Conservation (phyloP, 2,113 vertebrate species). For the Tinamus guttatus region DNA sequence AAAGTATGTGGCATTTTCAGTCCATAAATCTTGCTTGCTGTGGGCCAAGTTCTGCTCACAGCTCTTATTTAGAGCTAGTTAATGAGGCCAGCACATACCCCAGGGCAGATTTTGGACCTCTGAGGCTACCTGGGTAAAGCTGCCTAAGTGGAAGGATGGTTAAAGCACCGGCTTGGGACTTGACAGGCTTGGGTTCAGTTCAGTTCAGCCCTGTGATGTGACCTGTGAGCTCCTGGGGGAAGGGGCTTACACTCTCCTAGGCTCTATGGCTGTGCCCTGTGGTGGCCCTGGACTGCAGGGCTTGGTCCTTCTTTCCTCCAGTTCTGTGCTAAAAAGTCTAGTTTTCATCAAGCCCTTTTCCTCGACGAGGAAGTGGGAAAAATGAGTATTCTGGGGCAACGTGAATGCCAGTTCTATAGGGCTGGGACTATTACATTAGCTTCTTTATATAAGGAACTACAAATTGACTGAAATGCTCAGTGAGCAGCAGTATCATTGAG, state of each 20-base stretch:
- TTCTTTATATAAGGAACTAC: neutral
- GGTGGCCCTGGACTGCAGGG: neutral
- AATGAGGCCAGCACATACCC: neutral
- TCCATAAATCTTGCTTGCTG: conserved; percentile 56
- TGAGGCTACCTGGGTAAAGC: conserved; percentile 5
- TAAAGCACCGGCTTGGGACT: neutral
- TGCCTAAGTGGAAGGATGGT: neutral
- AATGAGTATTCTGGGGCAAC: neutral
- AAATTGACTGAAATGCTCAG: neutral
- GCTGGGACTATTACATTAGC: neutral
- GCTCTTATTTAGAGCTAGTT: conserved; percentile 23
- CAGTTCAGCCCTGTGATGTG: neutral
- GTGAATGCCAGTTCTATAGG: neutral
- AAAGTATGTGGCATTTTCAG: conserved; percentile 55
- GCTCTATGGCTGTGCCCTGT: neutral
- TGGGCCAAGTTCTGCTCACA: neutral
- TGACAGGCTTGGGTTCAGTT: neutral
- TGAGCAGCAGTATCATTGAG: neutral
- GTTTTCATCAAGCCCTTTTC: neutral
- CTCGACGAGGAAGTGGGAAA: neutral
- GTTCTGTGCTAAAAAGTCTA: neutral
- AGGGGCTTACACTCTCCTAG: neutral
- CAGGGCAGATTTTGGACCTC: conserved; percentile 5
- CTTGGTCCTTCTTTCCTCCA: neutral
- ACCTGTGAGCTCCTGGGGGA: neutral